Conservation (phyloP, 1,140 invertebrate genomes). For the Panulirus ornatus region DNA sequence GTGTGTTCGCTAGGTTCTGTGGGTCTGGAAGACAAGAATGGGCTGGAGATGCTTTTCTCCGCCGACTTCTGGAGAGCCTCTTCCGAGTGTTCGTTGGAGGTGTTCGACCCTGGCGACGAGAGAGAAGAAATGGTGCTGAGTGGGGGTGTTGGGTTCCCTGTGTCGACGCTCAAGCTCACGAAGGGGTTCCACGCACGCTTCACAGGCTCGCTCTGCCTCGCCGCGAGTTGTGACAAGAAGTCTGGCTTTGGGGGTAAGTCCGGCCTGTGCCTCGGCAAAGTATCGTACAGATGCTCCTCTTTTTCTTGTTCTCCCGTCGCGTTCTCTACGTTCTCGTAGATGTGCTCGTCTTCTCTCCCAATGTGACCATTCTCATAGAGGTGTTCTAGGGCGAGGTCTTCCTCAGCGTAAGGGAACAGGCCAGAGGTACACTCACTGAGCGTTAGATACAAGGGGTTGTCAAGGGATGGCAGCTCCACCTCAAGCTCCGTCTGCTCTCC, state of each 20-base stretch:
- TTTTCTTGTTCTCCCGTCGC: slow-evolving; percentile 49
- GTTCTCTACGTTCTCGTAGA: slow-evolving; percentile 74
- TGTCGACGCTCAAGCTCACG: slow-evolving; percentile 58
- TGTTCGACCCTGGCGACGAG: slow-evolving; percentile 53
- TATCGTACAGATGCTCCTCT: slow-evolving; percentile 72
- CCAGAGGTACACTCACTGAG: slow-evolving; percentile 65
- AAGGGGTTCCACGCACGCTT: slow-evolving; percentile 71
- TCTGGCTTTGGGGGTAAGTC: slow-evolving; percentile 73
- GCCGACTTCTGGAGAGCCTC: background rate
- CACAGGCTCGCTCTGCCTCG: slow-evolving; percentile 61
- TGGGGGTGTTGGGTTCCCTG: slow-evolving; percentile 43
- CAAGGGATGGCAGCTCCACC: slow-evolving; percentile 38
- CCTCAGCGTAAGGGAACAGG: slow-evolving; percentile 31
- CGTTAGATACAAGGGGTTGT: slow-evolving; percentile 62
- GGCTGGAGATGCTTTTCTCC: slow-evolving; percentile 8
- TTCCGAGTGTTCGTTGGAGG: slow-evolving; percentile 12
- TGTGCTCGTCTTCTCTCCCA: slow-evolving; percentile 64
- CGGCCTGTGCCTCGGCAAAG: slow-evolving; percentile 65
- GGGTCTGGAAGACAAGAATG: slow-evolving; percentile 20
- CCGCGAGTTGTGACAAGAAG: slow-evolving; percentile 66
- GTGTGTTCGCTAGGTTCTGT: slow-evolving; percentile 60
- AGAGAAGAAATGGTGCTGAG: slow-evolving; percentile 59
- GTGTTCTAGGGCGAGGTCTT: slow-evolving; percentile 40
- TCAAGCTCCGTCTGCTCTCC: slow-evolving; percentile 39
- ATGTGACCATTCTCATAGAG: slow-evolving; percentile 71